A percentile compares a stretch with the other conserved stretches of the same genome.
Conservation (phyloP, 2,888 invertebrate species). For the Lordiphosa andalusiaca region DNA sequence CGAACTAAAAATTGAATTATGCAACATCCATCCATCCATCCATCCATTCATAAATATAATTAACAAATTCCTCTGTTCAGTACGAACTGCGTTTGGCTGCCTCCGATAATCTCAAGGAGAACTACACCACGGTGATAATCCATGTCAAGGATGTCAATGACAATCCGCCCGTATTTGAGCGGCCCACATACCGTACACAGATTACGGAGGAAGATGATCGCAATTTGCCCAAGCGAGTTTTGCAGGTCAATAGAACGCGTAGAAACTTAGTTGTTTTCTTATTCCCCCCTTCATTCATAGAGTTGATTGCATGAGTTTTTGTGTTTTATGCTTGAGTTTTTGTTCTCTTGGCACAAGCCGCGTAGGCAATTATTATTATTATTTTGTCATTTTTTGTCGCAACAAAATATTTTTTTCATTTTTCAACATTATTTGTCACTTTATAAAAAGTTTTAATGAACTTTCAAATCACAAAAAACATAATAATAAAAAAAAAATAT, state of each 20-base stretch:
- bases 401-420: slow-evolving; percentile 37
- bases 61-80: slow-evolving; percentile 80
- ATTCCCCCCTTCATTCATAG: slow-evolving; percentile 31
- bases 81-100: slow-evolving; percentile 96
- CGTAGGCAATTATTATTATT: slow-evolving; percentile 1
- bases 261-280: slow-evolving; percentile 18
- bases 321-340: slow-evolving; percentile 26
- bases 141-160: slow-evolving; percentile 99
- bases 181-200: slow-evolving; percentile 96
- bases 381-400: background rate
- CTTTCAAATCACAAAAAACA: slow-evolving; percentile 9
- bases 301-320: slow-evolving; percentile 29
- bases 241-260: slow-evolving; percentile 84
- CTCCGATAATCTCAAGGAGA: slow-evolving; percentile 97
- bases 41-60: slow-evolving; percentile 32
- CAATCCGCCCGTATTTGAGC: slow-evolving; percentile 97
- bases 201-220: slow-evolving; percentile 98
- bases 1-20: slow-evolving; percentile 29
- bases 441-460: slow-evolving; percentile 36
- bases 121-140: slow-evolving; percentile 97
- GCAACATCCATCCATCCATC: slow-evolving; percentile 34
- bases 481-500: too few relatives aligned
- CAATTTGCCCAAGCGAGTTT: slow-evolving; percentile 94
- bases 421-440: slow-evolving; percentile 15
- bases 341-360: background rate